Conservation (phyloP, 2,113 vertebrate genomes). For the Hemibagrus wyckioides region DNA sequence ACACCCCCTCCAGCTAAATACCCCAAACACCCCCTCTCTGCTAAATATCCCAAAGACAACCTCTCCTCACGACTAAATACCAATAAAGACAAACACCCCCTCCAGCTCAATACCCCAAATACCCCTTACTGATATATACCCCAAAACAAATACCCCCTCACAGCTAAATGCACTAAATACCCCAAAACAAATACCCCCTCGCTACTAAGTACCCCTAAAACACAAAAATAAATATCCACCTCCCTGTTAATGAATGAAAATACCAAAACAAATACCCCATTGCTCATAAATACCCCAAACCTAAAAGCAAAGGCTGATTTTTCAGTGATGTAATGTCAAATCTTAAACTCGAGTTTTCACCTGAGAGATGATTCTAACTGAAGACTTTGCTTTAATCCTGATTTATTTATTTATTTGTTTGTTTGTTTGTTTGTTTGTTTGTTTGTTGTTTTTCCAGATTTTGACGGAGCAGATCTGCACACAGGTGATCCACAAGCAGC, state of each 20-base stretch:
- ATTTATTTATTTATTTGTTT: neutral
- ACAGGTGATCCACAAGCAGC: constrained; percentile 97
- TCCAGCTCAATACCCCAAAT: neutral
- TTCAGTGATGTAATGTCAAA: neutral
- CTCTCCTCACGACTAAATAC: neutral
- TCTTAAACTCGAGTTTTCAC: neutral
- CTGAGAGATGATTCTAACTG: neutral
- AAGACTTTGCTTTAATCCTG: constrained; percentile 41
- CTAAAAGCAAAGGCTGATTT: neutral
- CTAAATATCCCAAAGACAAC: neutral
- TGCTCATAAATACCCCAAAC: neutral
- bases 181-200: neutral
- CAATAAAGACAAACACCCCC: no score
- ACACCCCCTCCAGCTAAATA: neutral
- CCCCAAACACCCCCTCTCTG: neutral
- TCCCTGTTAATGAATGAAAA: neutral
- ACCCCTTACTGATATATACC: neutral
- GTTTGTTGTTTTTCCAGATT: constrained; percentile 72
- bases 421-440: neutral
- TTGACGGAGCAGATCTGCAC: constrained; percentile 97
- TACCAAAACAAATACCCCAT: neutral
- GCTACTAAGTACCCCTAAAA: neutral
- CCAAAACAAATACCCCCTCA: neutral
- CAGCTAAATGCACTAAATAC: neutral
- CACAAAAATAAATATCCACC: neutral